These are phyloP conservation scores for Lerista edwardsae DNA, from an alignment of 2,797 vertebrate genomes.

Conservation along the genomic window DNA sequence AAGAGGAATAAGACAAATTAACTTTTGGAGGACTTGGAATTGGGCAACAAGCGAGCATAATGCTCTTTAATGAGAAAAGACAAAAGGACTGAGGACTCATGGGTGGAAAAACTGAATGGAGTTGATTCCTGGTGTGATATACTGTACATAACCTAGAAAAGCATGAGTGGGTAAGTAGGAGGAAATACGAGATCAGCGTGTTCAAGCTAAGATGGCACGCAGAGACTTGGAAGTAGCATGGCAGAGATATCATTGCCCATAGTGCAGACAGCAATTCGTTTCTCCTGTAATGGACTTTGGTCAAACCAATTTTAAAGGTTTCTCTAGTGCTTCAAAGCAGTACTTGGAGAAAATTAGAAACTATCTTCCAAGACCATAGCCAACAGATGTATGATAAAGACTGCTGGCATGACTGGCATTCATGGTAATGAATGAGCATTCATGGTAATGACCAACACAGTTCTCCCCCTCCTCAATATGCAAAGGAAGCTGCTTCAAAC, in stretches of 20 bases:
- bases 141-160: neutral
- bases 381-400: neutral
- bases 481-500: neutral
- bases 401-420: neutral
- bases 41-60: neutral
- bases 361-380: neutral
- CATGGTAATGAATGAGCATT: neutral
- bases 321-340: neutral
- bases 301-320: neutral
- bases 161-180: neutral
- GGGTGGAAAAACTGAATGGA: neutral
- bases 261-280: neutral
- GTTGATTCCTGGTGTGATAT: neutral
- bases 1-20: neutral
- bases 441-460: neutral
- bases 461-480: neutral
- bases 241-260: neutral
- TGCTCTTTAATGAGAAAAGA: too few species aligned
- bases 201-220: neutral
- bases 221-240: neutral
- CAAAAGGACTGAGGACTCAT: neutral
- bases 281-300: neutral
- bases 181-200: neutral
- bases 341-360: neutral
- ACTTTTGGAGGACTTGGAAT: neutral